Evolutionary conservation across 2,113 vertebrate species (phyloP).

Genomic region (Amblyornis subalaris): DNA sequence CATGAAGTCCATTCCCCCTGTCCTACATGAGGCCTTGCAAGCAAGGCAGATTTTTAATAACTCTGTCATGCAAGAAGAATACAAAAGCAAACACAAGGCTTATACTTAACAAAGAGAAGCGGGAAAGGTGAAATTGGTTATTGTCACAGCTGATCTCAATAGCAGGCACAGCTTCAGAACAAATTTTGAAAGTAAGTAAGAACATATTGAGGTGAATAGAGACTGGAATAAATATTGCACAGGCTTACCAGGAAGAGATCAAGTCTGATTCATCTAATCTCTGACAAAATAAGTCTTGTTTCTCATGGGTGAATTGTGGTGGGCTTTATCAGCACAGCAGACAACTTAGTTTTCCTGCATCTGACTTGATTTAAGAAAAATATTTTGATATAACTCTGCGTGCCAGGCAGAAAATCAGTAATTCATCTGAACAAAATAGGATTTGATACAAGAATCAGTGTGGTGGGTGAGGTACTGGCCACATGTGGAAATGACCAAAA

Average conservation of each 20-base stretch:
- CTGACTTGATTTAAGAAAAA: not conserved
- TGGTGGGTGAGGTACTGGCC: not conserved
- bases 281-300: constrained; percentile 37
- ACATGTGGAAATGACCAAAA: not conserved
- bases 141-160: not conserved
- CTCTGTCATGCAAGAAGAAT: not conserved
- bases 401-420: not conserved
- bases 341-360: not conserved
- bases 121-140: not conserved
- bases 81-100: not conserved
- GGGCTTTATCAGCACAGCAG: not conserved
- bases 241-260: not conserved
- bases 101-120: not conserved
- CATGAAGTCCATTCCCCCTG: not conserved
- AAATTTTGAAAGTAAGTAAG: not conserved
- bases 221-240: not conserved
- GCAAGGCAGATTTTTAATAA: not conserved
- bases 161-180: not conserved
- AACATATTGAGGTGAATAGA: not conserved
- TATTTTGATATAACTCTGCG: not conserved
- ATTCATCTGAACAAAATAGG: not conserved
- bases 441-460: not conserved
- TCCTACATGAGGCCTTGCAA: not conserved
- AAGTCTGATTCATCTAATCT: constrained; percentile 8
- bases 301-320: not conserved